Evolutionary conservation across 2,113 vertebrate species (phyloP), one percentile per base, ranked within the genome.

Genomic region (Vidua macroura): DNA sequence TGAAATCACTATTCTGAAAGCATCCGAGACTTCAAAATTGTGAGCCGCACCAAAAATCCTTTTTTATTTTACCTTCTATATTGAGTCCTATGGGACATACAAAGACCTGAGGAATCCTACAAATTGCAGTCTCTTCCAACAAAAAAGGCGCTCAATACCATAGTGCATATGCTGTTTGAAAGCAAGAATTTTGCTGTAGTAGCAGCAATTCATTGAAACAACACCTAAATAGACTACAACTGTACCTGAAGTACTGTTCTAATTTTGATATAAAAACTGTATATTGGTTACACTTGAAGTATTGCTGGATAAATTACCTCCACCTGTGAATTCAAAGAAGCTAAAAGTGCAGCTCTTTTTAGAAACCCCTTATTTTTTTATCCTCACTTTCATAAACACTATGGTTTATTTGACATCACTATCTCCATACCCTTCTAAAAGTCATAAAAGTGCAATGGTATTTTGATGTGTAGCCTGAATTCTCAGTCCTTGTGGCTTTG

Each of bases 251-350:
- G 19, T 48, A 52, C 9, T 70, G 20, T 25, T 80, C 12, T 67
- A 60, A 67, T 48, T 95, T 83, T 91, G 37, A 89, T 91, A 90
- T 43, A 43, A 25, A 73, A 55, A 73, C 11, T 66, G 17, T 41
- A 20, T 49, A 52, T 70, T 46, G 19, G 9, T 62, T 59, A 46
- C 4, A 12, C 21, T 86, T 87, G 64, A 94, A 93, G 84, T 64
- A 53, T 52, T 4, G 0, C 44, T 82, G 24, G 15, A 85, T 73
- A 33, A 79, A 86, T 39, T 27, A 28, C 15, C 18, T 63, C 30
- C 62, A 84, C 76, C 6, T 37, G 21, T 51, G 25, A 93, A 93
- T 94, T 88, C 43, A 77, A 93, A 92, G 10, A 88, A 96, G 24
- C 15, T 66, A 46, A 58, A 86, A 93, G 27, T 7, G 30, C 9